Conservation (phyloP, 2,888 invertebrate species). For the Germaria angustata region DNA sequence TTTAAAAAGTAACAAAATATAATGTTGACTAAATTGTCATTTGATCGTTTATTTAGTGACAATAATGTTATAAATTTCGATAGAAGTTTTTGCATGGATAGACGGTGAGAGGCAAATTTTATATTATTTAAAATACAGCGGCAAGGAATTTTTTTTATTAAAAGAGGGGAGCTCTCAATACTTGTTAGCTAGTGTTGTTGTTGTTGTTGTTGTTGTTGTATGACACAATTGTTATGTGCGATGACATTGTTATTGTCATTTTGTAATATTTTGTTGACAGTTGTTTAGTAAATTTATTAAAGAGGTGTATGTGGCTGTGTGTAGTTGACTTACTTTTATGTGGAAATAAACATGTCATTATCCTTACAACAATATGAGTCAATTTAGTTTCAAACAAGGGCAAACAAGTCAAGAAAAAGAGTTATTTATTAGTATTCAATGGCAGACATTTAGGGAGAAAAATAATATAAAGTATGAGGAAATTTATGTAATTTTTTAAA, state of each 20-base stretch:
- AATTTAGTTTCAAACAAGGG: constrained; percentile 44
- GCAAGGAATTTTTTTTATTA: constrained; percentile 28
- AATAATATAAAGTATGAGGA: background rate
- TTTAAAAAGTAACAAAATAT: constrained; percentile 13
- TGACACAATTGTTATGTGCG: constrained; percentile 33
- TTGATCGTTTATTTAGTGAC: constrained; percentile 79
- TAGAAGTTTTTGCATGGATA: constrained; percentile 47
- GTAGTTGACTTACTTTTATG: constrained; percentile 39
- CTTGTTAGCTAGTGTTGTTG: constrained; percentile 13
- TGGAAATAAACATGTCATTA: constrained; percentile 64
- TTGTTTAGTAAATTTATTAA: constrained; percentile 65
- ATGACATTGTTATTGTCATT: constrained; percentile 56
- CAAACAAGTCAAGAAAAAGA: constrained; percentile 17
- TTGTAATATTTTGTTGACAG: constrained; percentile 63
- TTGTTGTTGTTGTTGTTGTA: constrained; percentile 5
- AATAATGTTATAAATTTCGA: constrained; percentile 72
- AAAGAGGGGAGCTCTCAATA: constrained; percentile 46
- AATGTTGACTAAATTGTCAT: constrained; percentile 76
- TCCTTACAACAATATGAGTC: constrained; percentile 61
- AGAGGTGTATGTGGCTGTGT: constrained; percentile 39
- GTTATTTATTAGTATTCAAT: constrained; percentile 55
- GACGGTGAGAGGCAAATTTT: background rate
- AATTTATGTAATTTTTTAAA: background rate
- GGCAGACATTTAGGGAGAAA: background rate
- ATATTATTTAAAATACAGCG: constrained; percentile 10